Percentiles rank a stretch among this genome's conserved stretches.
phyloP scores from a whole-genome alignment of 2,797 vertebrate species.

The Erethizon dorsatum region DNA sequence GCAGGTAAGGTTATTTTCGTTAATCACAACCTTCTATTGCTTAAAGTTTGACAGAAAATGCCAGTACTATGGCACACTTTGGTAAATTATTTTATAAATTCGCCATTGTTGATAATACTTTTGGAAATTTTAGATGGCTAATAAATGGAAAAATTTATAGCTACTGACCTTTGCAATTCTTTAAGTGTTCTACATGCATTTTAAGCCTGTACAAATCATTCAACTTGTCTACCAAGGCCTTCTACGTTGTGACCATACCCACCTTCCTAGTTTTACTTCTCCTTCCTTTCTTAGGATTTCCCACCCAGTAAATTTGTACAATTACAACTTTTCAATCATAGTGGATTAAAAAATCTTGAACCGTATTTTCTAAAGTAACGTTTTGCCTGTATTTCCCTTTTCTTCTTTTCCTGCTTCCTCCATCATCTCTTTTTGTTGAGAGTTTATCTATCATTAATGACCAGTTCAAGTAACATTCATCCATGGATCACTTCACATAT shows the following conservation, averaged over 20 bases:
- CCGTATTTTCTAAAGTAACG: neutral
- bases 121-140: conserved; percentile 47
- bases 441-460: neutral
- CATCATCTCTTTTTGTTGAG: neutral
- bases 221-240: neutral
- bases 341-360: neutral
- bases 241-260: neutral
- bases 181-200: neutral
- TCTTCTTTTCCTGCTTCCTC: neutral
- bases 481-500: neutral
- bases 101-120: conserved; percentile 59
- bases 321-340: neutral
- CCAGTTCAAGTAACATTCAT: neutral
- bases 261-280: neutral
- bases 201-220: neutral
- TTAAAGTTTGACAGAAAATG: conserved; percentile 65
- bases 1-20: conserved; percentile 67
- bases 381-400: neutral
- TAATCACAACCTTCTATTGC: conserved; percentile 56
- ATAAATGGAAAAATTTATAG: conserved; percentile 8
- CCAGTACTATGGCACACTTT: neutral
- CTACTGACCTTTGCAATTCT: conserved; percentile 58
- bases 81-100: conserved; percentile 54
- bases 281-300: neutral
- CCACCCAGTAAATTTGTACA: neutral